These are phyloP conservation scores for Clivina fossor DNA, from an alignment of 2,888 invertebrate genomes.

Conservation along the genomic window DNA sequence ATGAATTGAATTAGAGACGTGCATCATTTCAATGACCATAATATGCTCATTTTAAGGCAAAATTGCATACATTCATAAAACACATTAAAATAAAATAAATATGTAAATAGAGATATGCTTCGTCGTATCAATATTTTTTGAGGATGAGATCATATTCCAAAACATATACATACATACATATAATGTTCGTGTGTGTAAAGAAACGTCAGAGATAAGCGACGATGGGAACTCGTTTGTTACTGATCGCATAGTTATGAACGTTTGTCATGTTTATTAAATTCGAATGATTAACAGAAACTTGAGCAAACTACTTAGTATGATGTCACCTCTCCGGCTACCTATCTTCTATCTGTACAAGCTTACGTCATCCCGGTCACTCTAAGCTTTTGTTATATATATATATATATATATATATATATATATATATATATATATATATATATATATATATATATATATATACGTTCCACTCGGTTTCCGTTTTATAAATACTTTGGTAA, in stretches of 20 bases:
- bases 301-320: conserved; percentile 9
- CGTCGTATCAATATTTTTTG: not conserved
- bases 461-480: not conserved
- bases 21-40: not conserved
- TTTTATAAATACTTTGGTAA: no score
- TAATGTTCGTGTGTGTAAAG: not conserved
- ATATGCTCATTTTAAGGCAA: not conserved
- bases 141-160: not conserved
- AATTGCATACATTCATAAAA: not conserved
- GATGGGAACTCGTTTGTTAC: no score
- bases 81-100: no score
- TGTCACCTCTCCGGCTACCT: conserved; percentile 17
- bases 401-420: not conserved
- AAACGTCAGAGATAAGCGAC: no score
- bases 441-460: not conserved
- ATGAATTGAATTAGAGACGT: not conserved
- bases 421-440: not conserved
- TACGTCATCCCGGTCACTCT: no score
- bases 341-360: no score
- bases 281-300: conserved; percentile 13
- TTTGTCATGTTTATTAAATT: conserved; percentile 18
- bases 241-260: no score
- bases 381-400: not conserved
- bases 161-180: not conserved
- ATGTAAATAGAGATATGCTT: not conserved